Base-by-base conservation (phyloP, 2,888 invertebrate genomes). In the Sepioteuthis lessoniana region DNA sequence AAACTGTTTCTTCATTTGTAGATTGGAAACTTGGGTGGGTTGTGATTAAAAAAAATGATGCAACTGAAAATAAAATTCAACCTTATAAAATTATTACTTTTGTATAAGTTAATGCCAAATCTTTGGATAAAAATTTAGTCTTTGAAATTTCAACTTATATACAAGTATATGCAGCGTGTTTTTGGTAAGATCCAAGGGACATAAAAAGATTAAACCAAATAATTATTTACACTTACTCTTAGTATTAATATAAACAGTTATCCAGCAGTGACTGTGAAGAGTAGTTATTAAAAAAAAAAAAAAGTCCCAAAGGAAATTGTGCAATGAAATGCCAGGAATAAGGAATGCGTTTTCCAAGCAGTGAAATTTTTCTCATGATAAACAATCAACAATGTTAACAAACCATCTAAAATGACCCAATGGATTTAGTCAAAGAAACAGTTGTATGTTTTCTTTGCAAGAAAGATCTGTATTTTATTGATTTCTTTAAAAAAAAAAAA, bases 301-400 rank as follows among this genome's bases (percentile, higher is more conserved):
- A 76, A 13, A 4, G 13, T 13, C n/a, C 76, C 76, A 10, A 76
- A 76, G n/a, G 16, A 76, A 35, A 16, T 76, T n/a, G n/a, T 76
- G 76, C 35, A 19, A 76, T 76, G 76, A 76, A n/a, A 76, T n/a
- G n/a, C n/a, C n/a, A 16, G 35, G 16, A 16, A n/a, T n/a, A 76
- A n/a, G 76, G 35, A 76, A 35, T n/a, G n/a, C 76, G 16, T 35
- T 76, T 76, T 10, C 76, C n/a, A 76, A 76, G 76, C 16, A 35
- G n/a, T 16, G n/a, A n/a, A 76, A 76, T n/a, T n/a, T 16, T 76
- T n/a, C 76, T 76, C 76, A 76, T 76, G n/a, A 76, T 76, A 16
- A 76, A 76, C 76, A 76, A 76, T 76, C 76, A 76, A 76, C 76
- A 76, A 76, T 76, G 76, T 76, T 16, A 76, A 60, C 60, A 60